A percentile compares a stretch with the other conserved stretches of the same genome.
Conservation (phyloP, 2,888 invertebrate genomes). For the Drosophila leonis region DNA sequence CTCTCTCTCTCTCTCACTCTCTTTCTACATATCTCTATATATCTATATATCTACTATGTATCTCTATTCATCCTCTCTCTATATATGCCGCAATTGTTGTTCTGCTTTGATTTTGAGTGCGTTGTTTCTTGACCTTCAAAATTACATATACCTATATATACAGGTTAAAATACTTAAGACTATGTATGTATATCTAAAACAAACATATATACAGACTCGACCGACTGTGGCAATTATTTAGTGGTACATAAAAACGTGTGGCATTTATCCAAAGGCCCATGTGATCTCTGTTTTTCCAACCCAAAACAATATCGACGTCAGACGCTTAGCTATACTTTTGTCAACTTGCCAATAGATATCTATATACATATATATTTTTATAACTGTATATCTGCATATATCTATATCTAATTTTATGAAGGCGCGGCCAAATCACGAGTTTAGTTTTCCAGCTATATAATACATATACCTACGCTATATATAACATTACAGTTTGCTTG, state of each 20-base stretch:
- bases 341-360: conserved; percentile 45
- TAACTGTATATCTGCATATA: conserved; percentile 4
- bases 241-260: conserved; percentile 50
- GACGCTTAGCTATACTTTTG: conserved; percentile 42
- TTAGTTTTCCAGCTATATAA: conserved; percentile 44
- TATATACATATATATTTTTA: conserved; percentile 1
- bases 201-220: conserved; percentile 11
- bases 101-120: conserved; percentile 10
- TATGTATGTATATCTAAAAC: neutral
- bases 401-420: conserved; percentile 13
- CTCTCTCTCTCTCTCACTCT: neutral
- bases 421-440: conserved; percentile 62
- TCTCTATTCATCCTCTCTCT: neutral
- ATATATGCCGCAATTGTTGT: neutral
- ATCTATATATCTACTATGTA: neutral
- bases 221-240: conserved; percentile 13
- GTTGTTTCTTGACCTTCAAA: conserved; percentile 69
- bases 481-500: conserved; percentile 19
- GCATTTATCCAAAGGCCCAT: conserved; percentile 48
- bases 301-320: conserved; percentile 38
- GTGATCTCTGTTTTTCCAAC: conserved; percentile 44
- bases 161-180: conserved; percentile 13
- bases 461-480: conserved; percentile 1
- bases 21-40: neutral
- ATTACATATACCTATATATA: conserved; percentile 12